These are phyloP conservation scores for Muscicapa striata DNA, from an alignment of 2,797 vertebrate species.

Conservation along the genomic window DNA sequence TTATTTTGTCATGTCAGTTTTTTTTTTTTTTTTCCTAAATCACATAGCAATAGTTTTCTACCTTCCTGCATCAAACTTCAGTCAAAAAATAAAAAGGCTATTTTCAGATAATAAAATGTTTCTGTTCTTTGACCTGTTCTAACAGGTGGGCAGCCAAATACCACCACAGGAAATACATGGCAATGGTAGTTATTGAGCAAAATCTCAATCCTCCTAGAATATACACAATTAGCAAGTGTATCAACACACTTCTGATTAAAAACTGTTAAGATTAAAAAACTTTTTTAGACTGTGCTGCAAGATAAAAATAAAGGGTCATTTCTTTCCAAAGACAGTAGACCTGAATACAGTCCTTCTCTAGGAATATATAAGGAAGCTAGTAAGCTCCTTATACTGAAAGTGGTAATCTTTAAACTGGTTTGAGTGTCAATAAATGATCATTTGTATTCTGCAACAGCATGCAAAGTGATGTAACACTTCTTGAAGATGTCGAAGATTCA, in stretches of 20 bases:
- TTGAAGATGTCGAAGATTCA: background rate
- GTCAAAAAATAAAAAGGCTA: slow-evolving; percentile 22
- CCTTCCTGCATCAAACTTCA: slow-evolving; percentile 22
- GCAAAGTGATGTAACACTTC: background rate
- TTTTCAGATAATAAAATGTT: slow-evolving; percentile 10
- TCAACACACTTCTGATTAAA: background rate
- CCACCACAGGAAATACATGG: background rate
- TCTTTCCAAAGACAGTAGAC: background rate
- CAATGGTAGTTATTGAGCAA: background rate
- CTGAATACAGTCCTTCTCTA: background rate
- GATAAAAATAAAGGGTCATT: background rate
- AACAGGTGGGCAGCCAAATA: background rate
- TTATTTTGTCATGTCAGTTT: background rate
- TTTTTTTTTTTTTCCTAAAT: background rate
- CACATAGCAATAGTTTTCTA: slow-evolving; percentile 19
- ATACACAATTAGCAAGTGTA: background rate
- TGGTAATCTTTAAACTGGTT: background rate
- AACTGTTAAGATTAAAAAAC: background rate
- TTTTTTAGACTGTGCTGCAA: background rate
- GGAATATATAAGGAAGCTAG: background rate
- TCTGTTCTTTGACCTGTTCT: background rate
- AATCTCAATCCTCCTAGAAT: background rate
- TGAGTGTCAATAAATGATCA: background rate
- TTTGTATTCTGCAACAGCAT: background rate
- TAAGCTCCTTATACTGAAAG: background rate